Base-by-base conservation (phyloP, 2,113 vertebrate genomes). In the Cavia porcellus region DNA sequence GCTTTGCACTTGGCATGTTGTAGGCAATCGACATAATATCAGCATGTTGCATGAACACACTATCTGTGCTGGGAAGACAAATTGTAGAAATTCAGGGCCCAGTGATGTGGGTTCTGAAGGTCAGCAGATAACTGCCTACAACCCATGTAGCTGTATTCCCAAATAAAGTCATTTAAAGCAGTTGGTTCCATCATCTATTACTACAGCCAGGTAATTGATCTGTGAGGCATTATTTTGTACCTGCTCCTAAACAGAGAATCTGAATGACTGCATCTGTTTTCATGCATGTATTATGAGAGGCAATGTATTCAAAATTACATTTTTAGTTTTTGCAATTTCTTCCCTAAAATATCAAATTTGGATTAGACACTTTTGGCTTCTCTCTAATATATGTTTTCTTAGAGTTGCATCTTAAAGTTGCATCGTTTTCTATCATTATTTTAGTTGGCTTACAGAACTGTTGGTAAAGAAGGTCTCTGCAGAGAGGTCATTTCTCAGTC, bases 201-300 rank as follows among this genome's bases (percentile, higher is more conserved):
- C 45, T 68, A 90, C 92, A 32, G 2, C 38, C 86, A 84, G 22
- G 30, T 86, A 64, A 86, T 82, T 89, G 85, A 83, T 70, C 61
- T 94, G 70, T 75, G 57, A 87, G 96, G 59, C 8, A 45, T 92
- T 85, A 50, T 87, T 97, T 84, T 97, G 0, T 50, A 66, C 35
- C 38, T 80, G 4, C 80, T 28, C 70, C 72, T 59, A 83, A 84
- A 77, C 2, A 92, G 25, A 81, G 86, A 92, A 80, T 20, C 19
- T 92, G 28, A 92, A 66, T 89, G n/a, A 96, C 11, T 45, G 3
- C 66, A 19, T 79, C 12, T 77, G 55, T 86, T 66, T 38, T 64
- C 15, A 82, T 79, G 45, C 95, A 11, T 77, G 7, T 80, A 64
- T n/a, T 83, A 20, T 92, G 90, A 90, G 68, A 93, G 72, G 14